phyloP scores from a whole-genome alignment of 2,888 invertebrate genomes.

The Limnephilus lunatus region DNA sequence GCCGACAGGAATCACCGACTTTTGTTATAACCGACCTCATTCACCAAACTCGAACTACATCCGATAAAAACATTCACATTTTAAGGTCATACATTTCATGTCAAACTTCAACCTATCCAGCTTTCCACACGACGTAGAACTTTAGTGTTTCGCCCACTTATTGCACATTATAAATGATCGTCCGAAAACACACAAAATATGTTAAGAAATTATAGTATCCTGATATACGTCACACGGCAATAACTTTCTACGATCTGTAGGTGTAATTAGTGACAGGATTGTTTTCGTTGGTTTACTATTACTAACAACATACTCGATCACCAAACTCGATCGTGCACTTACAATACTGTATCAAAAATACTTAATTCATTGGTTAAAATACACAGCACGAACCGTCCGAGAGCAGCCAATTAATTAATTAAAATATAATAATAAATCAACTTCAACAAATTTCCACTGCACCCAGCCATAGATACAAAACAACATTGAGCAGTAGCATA shows the following conservation, averaged over 20 bases:
- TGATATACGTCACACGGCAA: conserved; percentile 58
- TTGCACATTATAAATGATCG: conserved; percentile 37
- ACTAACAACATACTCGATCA: conserved; percentile 33
- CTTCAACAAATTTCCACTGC: conserved; percentile 56
- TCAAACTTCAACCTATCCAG: conserved; percentile 37
- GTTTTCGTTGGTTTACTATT: conserved; percentile 49
- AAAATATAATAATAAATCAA: conserved; percentile 60
- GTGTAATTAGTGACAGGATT: conserved; percentile 59
- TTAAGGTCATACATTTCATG: conserved; percentile 48
- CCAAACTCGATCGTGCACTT: neutral
- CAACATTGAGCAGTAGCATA: conserved; percentile 50
- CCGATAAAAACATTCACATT: conserved; percentile 54
- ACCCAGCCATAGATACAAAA: conserved; percentile 56
- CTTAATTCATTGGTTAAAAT: conserved; percentile 20
- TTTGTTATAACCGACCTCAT: conserved; percentile 47
- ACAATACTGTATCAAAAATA: conserved; percentile 45
- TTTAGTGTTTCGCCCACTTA: conserved; percentile 42
- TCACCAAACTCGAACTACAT: conserved; percentile 45
- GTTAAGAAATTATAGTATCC: conserved; percentile 47
- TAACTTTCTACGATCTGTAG: conserved; percentile 60
- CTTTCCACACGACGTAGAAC: conserved; percentile 22
- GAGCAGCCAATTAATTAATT: conserved; percentile 53
- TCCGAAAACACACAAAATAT: conserved; percentile 49
- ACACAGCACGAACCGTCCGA: conserved; percentile 7
- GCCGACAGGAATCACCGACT: conserved; percentile 67